Base-by-base conservation (phyloP, 2,888 invertebrate species). In the Rhagonycha lutea region DNA sequence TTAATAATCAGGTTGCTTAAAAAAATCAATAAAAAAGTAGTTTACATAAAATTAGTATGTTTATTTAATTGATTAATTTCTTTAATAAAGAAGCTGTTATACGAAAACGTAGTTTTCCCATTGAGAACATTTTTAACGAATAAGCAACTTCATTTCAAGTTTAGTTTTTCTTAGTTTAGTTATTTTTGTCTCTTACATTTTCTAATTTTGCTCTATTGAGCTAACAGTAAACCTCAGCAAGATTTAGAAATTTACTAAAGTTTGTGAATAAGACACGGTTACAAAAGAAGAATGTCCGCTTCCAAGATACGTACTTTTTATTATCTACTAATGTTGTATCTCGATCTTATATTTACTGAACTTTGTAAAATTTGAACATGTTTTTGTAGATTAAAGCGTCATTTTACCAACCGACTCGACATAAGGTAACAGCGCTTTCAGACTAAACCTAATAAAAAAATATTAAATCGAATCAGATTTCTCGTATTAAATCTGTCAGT, bases 121-220 rank as follows among this genome's bases (percentile, higher is more conserved):
- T n/a, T n/a, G 5, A 47, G 2, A 47, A n/a, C n/a, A 7, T 47
- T n/a, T 47, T n/a, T 47, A 47, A 47, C 47, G 47, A 47, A 47
- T 47, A 47, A 47, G 47, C 47, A 47, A 47, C n/a, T 47, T 47
- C n/a, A 47, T 47, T 47, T 47, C 47, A 47, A 47, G 69, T 68
- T 68, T 68, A 47, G 69, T 68, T 68, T 68, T 69, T 69, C 69
- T 73, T 69, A 69, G 69, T 68, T 63, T 61, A 60, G 68, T 73
- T 69, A 69, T 69, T 73, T 69, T 69, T 69, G 73, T 68, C 73
- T 72, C 62, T 69, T 69, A 24, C 62, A 60, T 69, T 68, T 68
- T 69, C 68, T 62, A 67, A n/a, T 68, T 68, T 68, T 11, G 61
- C 18, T 32, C 73, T 62, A 47, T 61, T 61, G 69, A 63, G 47